Evolutionary conservation across 2,113 vertebrate genomes (phyloP), one percentile per base, ranked within the genome.

Genomic region (Gallinago undulata): DNA sequence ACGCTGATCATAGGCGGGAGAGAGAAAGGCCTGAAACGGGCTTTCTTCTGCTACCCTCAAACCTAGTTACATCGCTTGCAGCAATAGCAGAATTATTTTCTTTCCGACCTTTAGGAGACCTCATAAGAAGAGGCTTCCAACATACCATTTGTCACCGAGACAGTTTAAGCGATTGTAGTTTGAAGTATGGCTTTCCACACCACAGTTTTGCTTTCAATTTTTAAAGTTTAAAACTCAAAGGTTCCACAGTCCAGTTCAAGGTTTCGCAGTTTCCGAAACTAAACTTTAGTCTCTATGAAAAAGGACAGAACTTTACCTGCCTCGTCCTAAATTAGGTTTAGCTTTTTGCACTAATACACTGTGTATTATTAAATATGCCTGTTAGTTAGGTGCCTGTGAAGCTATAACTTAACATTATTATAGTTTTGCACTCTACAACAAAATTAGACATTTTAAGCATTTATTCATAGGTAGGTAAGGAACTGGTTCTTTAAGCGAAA

Each of bases 361-460:
- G 83, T 66, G 87, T 84, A 78, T 87, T 70, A 95, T 91, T 95
- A 97, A 96, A 97, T 93, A 96, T 4, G 69, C 91, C 90, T 56
- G 72, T 93, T 93, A 94, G 94, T 91, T 92, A 97, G 92, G 94
- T 97, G 91, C 84, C 90, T 95, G 88, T 76, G 95, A 97, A 98
- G 95, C 89, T 95, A 53, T 89, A 96, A 96, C 91, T 97, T 96
- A 92, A 97, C 93, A 96, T 91, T 88, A 97, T 95, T 91, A 97
- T 97, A 97, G 94, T 97, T 95, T 94, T 60, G 96, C 96, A 97
- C 96, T 98, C 93, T 98, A 97, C 96, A 97, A 98, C 92, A 96
- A 97, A 97, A 96, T 97, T 96, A 97, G 96, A 98, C 96, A 96
- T 95, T 97, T 94, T 95, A 97, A 97, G 93, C 96, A 98, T 98